A percentile compares a stretch with the other conserved stretches of the same genome.
Evolutionary conservation across 2,797 vertebrate genomes (phyloP).

Genomic region (Pagetopsis macropterus): DNA sequence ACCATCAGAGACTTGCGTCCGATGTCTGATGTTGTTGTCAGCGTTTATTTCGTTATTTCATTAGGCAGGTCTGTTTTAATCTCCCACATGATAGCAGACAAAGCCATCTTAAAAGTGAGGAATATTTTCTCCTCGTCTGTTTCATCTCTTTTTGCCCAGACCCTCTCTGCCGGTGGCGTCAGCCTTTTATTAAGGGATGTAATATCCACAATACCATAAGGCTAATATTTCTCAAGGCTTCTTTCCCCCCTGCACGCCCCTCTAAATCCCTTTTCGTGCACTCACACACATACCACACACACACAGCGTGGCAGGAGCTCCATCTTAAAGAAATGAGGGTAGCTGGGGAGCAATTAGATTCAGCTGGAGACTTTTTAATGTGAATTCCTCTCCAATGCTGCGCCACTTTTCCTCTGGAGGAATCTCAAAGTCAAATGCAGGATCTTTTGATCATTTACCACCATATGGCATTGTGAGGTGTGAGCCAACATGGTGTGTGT

Average conservation of each 20-base stretch:
- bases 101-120: slow-evolving; percentile 53
- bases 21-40: slow-evolving; percentile 34
- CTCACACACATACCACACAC: slow-evolving; percentile 34
- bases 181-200: slow-evolving; percentile 74
- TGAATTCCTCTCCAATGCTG: slow-evolving; percentile 62
- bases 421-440: slow-evolving; percentile 79
- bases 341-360: slow-evolving; percentile 79
- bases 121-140: slow-evolving; percentile 31
- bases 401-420: slow-evolving; percentile 61
- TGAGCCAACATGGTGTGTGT: slow-evolving; percentile 29
- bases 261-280: slow-evolving; percentile 9
- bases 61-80: slow-evolving; percentile 34
- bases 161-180: slow-evolving; percentile 57
- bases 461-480: slow-evolving; percentile 62
- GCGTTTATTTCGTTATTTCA: slow-evolving; percentile 40
- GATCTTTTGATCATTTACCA: slow-evolving; percentile 71
- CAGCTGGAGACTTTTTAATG: slow-evolving; percentile 75
- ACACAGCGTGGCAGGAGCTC: slow-evolving; percentile 59
- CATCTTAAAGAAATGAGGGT: slow-evolving; percentile 73
- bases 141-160: slow-evolving; percentile 23
- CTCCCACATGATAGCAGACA: slow-evolving; percentile 38
- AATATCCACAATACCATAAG: slow-evolving; percentile 70
- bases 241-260: not conserved
- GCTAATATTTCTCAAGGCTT: slow-evolving; percentile 57
- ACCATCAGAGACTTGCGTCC: slow-evolving; percentile 39